Evolutionary conservation across 2,797 vertebrate genomes (phyloP).

Genomic region (Selene dorsalis): DNA sequence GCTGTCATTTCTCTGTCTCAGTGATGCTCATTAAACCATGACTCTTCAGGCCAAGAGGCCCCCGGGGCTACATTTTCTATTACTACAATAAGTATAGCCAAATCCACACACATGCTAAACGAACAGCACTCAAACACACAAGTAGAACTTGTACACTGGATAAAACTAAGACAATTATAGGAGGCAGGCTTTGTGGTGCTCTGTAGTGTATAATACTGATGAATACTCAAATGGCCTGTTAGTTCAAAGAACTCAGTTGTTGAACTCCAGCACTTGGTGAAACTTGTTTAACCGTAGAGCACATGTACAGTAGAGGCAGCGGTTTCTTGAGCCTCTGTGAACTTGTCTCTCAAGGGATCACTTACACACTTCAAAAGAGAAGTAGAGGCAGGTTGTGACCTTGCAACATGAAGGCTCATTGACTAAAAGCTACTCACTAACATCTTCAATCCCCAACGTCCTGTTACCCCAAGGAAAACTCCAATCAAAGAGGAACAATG

Average conservation of each 20-base stretch:
- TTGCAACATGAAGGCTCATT: conserved; percentile 77
- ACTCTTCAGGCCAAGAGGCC: conserved; percentile 81
- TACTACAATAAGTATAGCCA: conserved; percentile 76
- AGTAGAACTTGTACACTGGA: conserved; percentile 62
- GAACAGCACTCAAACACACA: conserved; percentile 64
- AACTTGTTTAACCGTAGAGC: conserved; percentile 63
- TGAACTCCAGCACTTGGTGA: conserved; percentile 57
- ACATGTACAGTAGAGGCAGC: conserved; percentile 53
- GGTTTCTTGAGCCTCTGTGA: conserved; percentile 53
- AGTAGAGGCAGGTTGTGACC: conserved; percentile 76
- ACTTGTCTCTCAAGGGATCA: conserved; percentile 78
- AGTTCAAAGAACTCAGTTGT: conserved; percentile 65
- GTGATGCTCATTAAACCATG: conserved; percentile 84
- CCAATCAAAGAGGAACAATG: conserved; percentile 46
- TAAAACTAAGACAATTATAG: conserved; percentile 70
- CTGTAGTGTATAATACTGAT: conserved; percentile 69
- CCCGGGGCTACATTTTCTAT: conserved; percentile 76
- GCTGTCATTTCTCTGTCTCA: conserved; percentile 79
- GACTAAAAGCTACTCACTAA: conserved; percentile 78
- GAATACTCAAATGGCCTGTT: conserved; percentile 78
- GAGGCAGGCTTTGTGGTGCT: conserved; percentile 64
- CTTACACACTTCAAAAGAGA: conserved; percentile 82
- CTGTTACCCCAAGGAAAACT: conserved; percentile 67
- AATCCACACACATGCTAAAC: conserved; percentile 73
- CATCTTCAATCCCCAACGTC: conserved; percentile 72